Conservation (phyloP, 2,797 vertebrate species). For the Notamacropus eugenii region DNA sequence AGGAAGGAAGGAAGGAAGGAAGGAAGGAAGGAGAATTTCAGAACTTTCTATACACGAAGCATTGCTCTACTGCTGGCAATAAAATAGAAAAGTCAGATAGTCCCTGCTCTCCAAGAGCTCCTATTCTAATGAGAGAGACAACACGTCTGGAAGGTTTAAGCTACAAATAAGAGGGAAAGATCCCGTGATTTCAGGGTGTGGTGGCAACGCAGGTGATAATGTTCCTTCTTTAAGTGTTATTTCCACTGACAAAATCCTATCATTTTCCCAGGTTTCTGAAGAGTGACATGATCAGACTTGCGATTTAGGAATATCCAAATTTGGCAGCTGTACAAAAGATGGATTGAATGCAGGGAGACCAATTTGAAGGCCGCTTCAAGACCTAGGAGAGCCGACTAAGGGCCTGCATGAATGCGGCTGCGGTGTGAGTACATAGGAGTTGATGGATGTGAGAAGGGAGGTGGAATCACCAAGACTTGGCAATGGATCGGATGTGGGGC, state of each 20-base stretch:
- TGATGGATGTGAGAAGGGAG: background rate
- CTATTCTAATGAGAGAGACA: background rate
- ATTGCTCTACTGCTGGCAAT: background rate
- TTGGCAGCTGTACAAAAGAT: background rate
- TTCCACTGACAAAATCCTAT: background rate
- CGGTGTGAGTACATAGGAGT: background rate
- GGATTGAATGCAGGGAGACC: background rate
- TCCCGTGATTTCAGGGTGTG: background rate
- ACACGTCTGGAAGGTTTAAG: background rate
- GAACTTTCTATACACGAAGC: background rate
- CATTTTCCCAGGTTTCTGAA: background rate
- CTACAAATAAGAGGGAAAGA: background rate
- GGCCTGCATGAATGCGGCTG: background rate
- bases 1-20: background rate
- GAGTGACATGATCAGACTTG: background rate
- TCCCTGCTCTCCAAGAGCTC: background rate
- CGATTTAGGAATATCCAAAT: background rate
- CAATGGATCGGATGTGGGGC: background rate
- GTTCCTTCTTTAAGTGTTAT: background rate
- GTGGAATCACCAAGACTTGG: background rate
- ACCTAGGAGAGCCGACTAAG: background rate
- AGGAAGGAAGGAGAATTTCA: background rate
- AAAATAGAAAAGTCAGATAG: background rate
- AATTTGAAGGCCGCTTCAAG: background rate
- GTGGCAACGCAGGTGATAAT: background rate